phyloP scores from a whole-genome alignment of 2,113 vertebrate species.

The Ciconia stormi region DNA sequence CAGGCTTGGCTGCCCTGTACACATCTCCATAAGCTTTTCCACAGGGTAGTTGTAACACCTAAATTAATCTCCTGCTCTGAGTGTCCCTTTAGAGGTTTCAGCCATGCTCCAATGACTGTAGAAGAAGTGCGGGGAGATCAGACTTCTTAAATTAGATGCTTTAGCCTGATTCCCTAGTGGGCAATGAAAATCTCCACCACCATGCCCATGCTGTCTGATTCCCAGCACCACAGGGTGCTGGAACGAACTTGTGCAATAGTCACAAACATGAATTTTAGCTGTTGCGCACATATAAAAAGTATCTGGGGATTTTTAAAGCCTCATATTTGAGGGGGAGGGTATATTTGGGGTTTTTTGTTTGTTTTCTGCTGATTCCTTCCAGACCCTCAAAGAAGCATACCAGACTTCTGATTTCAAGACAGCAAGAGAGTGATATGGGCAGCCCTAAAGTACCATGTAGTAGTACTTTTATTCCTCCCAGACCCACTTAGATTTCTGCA shows the following conservation, averaged over 20 bases:
- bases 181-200: background rate
- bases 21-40: background rate
- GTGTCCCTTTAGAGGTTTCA: background rate
- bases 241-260: background rate
- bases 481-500: background rate
- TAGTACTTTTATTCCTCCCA: background rate
- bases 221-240: background rate
- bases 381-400: background rate
- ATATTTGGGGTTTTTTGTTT: accelerated
- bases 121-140: background rate
- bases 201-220: background rate
- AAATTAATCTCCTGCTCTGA: background rate
- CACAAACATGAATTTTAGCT: background rate
- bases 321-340: background rate
- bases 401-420: background rate
- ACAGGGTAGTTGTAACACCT: background rate
- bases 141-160: background rate
- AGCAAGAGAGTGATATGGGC: background rate
- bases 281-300: background rate
- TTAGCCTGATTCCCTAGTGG: background rate
- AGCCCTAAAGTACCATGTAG: background rate
- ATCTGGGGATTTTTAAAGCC: background rate
- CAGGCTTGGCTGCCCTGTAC: background rate
- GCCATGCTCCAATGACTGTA: accelerated
- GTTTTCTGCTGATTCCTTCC: background rate